Evolutionary conservation across 2,888 invertebrate genomes (phyloP), one percentile per base, ranked within the genome.

Genomic region (Amblyjoppa proteus): DNA sequence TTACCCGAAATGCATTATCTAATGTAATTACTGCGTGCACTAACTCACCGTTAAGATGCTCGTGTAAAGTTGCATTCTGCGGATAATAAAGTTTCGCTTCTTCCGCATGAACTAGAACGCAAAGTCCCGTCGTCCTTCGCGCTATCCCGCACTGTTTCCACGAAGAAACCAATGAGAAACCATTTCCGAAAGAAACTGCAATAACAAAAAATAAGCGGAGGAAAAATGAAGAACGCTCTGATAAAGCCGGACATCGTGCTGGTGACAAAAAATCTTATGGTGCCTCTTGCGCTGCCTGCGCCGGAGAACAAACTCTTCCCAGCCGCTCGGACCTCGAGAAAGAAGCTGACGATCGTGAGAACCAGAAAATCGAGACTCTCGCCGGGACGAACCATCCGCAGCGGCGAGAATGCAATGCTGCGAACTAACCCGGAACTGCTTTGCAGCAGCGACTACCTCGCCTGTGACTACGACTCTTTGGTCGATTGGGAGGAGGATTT

Each of bases 201-300:
- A 45, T 20, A 25, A 45, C 1, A n/a, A 20, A n/a, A n/a, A 20
- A 16, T 61, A 61, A 45, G 31, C 20, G 31, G 13, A n/a, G 41
- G 11, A 66, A 51, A 13, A 83, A 83, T 74, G 77, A 81, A 81
- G 34, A 74, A 83, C 20, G 45, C 73, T 69, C 25, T 85, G 31
- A 82, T 78, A n/a, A 87, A 85, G 58, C 87, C 88, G 25, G 87
- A 87, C 16, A 66, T 88, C n/a, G 71, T 87, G 3, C 16, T 88
- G 53, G 70, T 88, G 38, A 88, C 85, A 1, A 88, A 87, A 73
- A 82, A 88, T 25, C 76, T 85, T 1, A 88, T 88, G 88, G 85
- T 88, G 45, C 88, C 88, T 1, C 25, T 85, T 0, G 76, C 83
- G 45, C 9, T 87, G 49, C 87, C 87, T 0, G 51, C 45, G 4